Percentiles rank a stretch among this genome's conserved stretches.
phyloP scores from a whole-genome alignment of 2,888 invertebrate species.

The Drosophila infuscata region DNA sequence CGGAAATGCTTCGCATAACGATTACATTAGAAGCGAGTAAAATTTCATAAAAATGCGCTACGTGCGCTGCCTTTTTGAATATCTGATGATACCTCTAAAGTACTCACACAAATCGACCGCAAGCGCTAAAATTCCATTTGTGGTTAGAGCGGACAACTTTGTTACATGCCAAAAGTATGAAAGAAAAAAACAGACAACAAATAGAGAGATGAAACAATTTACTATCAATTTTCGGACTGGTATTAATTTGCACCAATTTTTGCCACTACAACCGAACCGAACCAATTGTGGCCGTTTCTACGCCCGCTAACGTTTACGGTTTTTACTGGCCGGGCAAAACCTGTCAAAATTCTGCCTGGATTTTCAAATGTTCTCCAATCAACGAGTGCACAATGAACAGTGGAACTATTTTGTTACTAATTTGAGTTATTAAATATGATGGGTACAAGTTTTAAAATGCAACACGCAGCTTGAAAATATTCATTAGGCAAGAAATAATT shows the following conservation, averaged over 20 bases:
- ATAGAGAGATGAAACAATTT: slow-evolving; percentile 57
- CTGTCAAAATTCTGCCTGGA: slow-evolving; percentile 62
- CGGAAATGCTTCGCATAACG: slow-evolving; percentile 65
- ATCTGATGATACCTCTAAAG: slow-evolving; percentile 65
- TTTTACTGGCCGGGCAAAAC: slow-evolving; percentile 42
- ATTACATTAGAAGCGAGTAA: slow-evolving; percentile 76
- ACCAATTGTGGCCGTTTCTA: slow-evolving; percentile 65
- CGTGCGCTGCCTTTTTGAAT: slow-evolving; percentile 79
- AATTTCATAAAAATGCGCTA: slow-evolving; percentile 76
- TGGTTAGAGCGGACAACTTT: slow-evolving; percentile 66
- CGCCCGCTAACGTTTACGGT: slow-evolving; percentile 27
- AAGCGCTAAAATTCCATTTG: slow-evolving; percentile 76
- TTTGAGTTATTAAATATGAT: background rate
- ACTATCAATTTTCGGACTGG: slow-evolving; percentile 63
- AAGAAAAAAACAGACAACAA: slow-evolving; percentile 16
- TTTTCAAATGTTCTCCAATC: slow-evolving; percentile 40
- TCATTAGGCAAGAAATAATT: background rate
- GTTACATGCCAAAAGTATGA: slow-evolving; percentile 63
- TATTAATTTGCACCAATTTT: slow-evolving; percentile 73
- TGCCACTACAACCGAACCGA: slow-evolving; percentile 48
- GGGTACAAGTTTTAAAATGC: background rate
- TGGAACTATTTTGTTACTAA: slow-evolving; percentile 3
- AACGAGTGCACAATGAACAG: slow-evolving; percentile 31
- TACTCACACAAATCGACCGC: slow-evolving; percentile 57
- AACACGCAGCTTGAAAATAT: background rate